Evolutionary conservation across 2,797 vertebrate species (phyloP).

Genomic region (Eleutherodactylus coqui): DNA sequence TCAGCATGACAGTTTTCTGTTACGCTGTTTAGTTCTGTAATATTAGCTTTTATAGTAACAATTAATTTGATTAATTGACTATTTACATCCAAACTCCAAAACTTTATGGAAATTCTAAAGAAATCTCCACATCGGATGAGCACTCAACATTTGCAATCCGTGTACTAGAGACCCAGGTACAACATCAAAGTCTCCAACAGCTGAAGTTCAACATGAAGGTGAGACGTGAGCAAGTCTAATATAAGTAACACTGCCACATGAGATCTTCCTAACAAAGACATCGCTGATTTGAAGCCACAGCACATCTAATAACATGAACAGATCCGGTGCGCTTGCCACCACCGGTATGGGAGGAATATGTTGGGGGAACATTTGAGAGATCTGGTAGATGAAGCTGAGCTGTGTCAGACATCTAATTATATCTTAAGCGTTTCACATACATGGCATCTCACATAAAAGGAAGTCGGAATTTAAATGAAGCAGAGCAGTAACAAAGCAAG

Average conservation of each 20-base stretch:
- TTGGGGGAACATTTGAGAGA: slow-evolving; percentile 45
- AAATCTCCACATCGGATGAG: neutral
- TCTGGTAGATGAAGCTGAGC: slow-evolving; percentile 23
- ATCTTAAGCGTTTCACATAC: slow-evolving; percentile 36
- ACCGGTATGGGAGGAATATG: slow-evolving; percentile 26
- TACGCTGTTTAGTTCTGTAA: neutral
- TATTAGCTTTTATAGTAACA: neutral
- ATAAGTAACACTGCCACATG: neutral
- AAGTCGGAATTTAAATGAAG: slow-evolving; percentile 39
- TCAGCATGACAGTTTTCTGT: no score
- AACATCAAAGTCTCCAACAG: neutral
- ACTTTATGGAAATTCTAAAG: neutral
- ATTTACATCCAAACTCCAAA: neutral
- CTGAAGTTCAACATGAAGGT: neutral
- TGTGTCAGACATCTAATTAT: slow-evolving; percentile 47
- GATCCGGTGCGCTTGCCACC: neutral
- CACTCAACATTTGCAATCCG: neutral
- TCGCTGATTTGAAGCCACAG: neutral
- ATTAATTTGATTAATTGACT: neutral
- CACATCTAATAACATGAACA: slow-evolving; percentile 33
- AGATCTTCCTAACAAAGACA: neutral
- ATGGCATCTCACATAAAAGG: slow-evolving; percentile 32
- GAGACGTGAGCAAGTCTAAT: neutral
- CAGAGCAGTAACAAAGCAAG: slow-evolving; percentile 35
- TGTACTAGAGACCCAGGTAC: neutral